Evolutionary conservation across 2,113 vertebrate genomes (phyloP), one percentile per base, ranked within the genome.

Genomic region (Lepisosteus oculatus): DNA sequence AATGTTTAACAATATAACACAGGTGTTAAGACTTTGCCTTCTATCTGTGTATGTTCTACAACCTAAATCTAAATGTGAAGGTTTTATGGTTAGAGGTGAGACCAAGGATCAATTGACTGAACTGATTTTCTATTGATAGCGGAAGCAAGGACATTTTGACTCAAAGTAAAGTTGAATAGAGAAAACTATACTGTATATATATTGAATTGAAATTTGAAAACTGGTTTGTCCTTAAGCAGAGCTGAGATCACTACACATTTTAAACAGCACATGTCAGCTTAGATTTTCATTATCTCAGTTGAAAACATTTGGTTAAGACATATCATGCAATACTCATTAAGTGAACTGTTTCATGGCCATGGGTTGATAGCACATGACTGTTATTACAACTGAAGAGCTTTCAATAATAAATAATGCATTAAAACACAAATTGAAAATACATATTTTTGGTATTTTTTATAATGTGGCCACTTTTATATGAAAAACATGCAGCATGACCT

Each of bases 331-430:
- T 77, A 78, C 78, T 77, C 69, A 69, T 51, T 66, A 78, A 81
- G 55, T 59, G 4, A 85, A 74, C 84, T 82, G 84, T 59, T 80
- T 59, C 14, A 76, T 84, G 72, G 73, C 70, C 42, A 64, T 70
- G 67, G 67, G 77, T 67, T 78, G 88, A 85, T 80, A 72, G 43
- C 14, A 84, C 77, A 84, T 82, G 80, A 83, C 89, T 83, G 82
- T 81, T 81, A 76, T 74, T 84, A 78, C 79, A 78, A 81, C 70
- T 43, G 67, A 64, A 43, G 72, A 70, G 75, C 78, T 84, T 84
- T 85, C 78, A 85, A 85, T 84, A 86, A 83, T 77, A 80, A 69
- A 29, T 29, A 75, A 77, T 72, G 79, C 76, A 69, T 57, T 63
- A 77, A 79, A 83, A 83, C 84, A 78, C 78, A 80, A 74, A 80